Conservation (phyloP, 2,888 invertebrate genomes). For the Toxonevra muliebris region DNA sequence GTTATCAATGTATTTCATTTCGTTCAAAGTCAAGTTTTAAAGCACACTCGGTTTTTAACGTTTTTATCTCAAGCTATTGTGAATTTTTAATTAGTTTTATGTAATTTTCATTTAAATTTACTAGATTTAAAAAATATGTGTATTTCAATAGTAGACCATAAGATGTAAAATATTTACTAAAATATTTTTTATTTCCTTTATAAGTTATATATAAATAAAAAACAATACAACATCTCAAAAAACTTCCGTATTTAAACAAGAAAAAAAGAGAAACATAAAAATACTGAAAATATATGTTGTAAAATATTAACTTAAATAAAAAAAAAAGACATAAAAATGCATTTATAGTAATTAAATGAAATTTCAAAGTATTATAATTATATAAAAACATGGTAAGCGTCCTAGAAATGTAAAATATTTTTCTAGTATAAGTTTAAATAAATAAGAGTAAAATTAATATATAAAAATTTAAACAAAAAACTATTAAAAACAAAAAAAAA, state of each 20-base stretch:
- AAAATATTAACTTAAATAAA: slow-evolving; percentile 6
- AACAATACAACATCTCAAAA: slow-evolving; percentile 37
- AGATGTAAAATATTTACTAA: slow-evolving; percentile 26
- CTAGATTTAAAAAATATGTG: too few relatives aligned
- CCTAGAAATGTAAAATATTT: slow-evolving; percentile 21
- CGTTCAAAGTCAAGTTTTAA: too few relatives aligned
- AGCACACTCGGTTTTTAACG: too few relatives aligned
- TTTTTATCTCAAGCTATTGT: too few relatives aligned
- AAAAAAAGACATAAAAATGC: slow-evolving; percentile 24
- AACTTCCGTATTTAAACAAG: slow-evolving; percentile 43
- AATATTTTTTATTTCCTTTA: slow-evolving; percentile 47
- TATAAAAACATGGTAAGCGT: slow-evolving; percentile 11
- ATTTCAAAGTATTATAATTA: not conserved
- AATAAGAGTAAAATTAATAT: slow-evolving; percentile 13
- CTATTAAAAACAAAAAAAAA: slow-evolving; percentile 31
- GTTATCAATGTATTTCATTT: too few relatives aligned
- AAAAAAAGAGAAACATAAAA: slow-evolving; percentile 1
- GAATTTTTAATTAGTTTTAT: too few relatives aligned
- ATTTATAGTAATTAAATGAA: slow-evolving; percentile 22
- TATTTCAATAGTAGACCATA: not conserved
- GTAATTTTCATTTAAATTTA: too few relatives aligned
- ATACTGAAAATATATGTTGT: not conserved
- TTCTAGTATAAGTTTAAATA: slow-evolving; percentile 12
- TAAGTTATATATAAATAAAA: not conserved
- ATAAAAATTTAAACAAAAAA: slow-evolving; percentile 26